phyloP scores from a whole-genome alignment of 2,888 invertebrate genomes.

The Silvanus unidentatus region DNA sequence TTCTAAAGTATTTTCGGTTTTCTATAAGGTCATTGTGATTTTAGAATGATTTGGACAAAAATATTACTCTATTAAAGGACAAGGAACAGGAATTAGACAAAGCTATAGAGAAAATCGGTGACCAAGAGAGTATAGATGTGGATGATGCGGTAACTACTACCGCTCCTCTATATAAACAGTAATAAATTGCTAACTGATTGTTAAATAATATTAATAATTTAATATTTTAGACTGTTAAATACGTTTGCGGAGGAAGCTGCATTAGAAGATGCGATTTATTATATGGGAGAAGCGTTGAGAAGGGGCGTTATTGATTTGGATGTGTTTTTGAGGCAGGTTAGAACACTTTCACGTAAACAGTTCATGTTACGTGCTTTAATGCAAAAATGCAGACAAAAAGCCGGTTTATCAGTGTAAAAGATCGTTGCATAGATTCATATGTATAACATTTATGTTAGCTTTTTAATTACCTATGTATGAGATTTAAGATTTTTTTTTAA shows the following conservation, averaged over 20 bases:
- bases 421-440: background rate
- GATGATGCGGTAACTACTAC: constrained; percentile 97
- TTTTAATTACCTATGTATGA: constrained; percentile 4
- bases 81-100: constrained; percentile 82
- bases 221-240: constrained; percentile 66
- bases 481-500: constrained; percentile 3
- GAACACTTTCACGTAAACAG: constrained; percentile 90
- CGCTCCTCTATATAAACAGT: constrained; percentile 93
- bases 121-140: constrained; percentile 79
- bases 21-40: constrained; percentile 19
- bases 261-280: constrained; percentile 96
- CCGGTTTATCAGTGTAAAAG: constrained; percentile 69
- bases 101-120: constrained; percentile 68
- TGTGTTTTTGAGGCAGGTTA: constrained; percentile 92
- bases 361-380: constrained; percentile 93
- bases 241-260: constrained; percentile 98
- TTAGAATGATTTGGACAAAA: constrained; percentile 74
- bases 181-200: constrained; percentile 37
- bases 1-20: constrained; percentile 4
- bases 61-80: constrained; percentile 74
- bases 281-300: constrained; percentile 90
- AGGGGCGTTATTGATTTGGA: constrained; percentile 92
- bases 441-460: constrained; percentile 1
- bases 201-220: constrained; percentile 1
- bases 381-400: constrained; percentile 94